Percentiles rank a stretch among this genome's conserved stretches.
Evolutionary conservation across 2,797 vertebrate genomes (phyloP).

Genomic region (Enteromius anoplus): DNA sequence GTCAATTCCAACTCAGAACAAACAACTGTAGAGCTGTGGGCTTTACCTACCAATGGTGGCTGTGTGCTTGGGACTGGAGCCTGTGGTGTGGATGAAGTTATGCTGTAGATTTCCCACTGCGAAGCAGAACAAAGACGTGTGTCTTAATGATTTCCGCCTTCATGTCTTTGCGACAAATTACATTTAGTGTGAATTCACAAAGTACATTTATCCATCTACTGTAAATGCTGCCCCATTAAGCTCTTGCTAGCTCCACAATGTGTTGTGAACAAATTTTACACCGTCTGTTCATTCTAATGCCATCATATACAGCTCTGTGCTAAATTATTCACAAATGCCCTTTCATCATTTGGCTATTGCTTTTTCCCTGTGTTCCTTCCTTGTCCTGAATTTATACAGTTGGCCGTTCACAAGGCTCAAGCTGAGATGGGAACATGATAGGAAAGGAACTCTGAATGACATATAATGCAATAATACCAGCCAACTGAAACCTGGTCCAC

Average conservation of each 20-base stretch:
- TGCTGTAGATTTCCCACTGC: conserved; percentile 90
- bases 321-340: conserved; percentile 53
- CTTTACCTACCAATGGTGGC: conserved; percentile 80
- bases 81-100: conserved; percentile 87
- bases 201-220: conserved; percentile 2
- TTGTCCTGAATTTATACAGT: conserved; percentile 42
- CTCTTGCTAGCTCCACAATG: conserved; percentile 24
- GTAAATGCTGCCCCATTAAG: conserved; percentile 40
- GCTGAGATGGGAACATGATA: conserved; percentile 13
- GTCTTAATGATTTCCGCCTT: not conserved
- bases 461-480: conserved; percentile 3
- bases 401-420: conserved; percentile 19
- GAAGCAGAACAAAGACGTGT: conserved; percentile 66
- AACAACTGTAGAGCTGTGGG: not conserved
- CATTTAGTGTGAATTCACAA: not conserved
- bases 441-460: not conserved
- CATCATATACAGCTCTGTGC: conserved; percentile 37
- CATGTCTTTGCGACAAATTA: conserved; percentile 4
- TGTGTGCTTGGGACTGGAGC: conserved; percentile 87
- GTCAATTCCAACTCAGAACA: not conserved
- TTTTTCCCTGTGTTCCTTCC: conserved; percentile 22
- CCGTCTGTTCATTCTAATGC: conserved; percentile 45
- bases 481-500: not conserved
- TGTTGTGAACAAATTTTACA: conserved; percentile 15
- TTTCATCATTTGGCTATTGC: conserved; percentile 50